Evolutionary conservation across 2,888 invertebrate species (phyloP).

Genomic region (Idaea dimidiata): DNA sequence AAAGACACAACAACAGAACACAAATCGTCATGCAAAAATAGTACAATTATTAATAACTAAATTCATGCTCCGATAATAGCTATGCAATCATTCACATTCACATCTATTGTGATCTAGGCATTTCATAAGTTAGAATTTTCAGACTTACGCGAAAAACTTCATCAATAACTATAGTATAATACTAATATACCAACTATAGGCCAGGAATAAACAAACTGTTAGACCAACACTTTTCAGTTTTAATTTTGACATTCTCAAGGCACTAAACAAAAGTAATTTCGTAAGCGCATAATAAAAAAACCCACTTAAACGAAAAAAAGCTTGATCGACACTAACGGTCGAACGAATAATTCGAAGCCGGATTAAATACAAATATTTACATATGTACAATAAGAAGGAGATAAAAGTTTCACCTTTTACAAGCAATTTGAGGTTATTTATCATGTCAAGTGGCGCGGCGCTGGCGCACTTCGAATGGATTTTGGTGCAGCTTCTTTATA

Average conservation of each 20-base stretch:
- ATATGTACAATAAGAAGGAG: constrained; percentile 62
- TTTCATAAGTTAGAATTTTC: too few relatives aligned
- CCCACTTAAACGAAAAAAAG: constrained; percentile 2
- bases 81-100: too few relatives aligned
- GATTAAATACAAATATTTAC: constrained; percentile 73
- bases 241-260: constrained; percentile 10
- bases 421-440: constrained; percentile 78
- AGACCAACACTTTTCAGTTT: too few relatives aligned
- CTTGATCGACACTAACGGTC: constrained; percentile 38
- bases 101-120: too few relatives aligned
- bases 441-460: constrained; percentile 53
- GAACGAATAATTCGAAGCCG: constrained; percentile 55
- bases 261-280: constrained; percentile 2
- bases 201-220: too few relatives aligned
- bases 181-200: too few relatives aligned
- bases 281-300: constrained; percentile 3
- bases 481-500: constrained; percentile 74
- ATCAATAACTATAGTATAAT: too few relatives aligned
- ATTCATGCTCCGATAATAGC: too few relatives aligned
- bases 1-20: too few relatives aligned
- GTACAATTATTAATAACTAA: too few relatives aligned
- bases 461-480: constrained; percentile 50
- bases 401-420: constrained; percentile 75
- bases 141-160: too few relatives aligned
- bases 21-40: too few relatives aligned